phyloP scores from a whole-genome alignment of 2,888 invertebrate species.

The Xestia ashworthii region DNA sequence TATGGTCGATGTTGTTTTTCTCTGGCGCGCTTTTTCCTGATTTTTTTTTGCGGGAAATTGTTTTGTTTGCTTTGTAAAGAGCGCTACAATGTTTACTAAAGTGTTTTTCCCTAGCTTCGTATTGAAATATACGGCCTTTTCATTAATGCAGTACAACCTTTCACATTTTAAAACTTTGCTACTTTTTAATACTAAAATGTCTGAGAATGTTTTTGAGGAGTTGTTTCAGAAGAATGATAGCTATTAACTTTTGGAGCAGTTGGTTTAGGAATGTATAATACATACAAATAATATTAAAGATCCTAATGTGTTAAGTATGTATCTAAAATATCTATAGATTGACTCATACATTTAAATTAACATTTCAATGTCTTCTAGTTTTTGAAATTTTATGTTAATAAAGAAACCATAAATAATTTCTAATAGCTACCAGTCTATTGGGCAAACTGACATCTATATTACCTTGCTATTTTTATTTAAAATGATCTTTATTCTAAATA shows the following conservation, averaged over 20 bases:
- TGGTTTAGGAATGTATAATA: neutral
- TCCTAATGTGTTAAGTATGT: neutral
- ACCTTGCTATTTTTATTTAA: neutral
- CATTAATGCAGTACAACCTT: constrained; percentile 58
- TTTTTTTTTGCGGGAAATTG: constrained; percentile 85
- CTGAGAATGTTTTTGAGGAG: neutral
- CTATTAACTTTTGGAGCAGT: neutral
- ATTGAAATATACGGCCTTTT: constrained; percentile 70
- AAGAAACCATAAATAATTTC: neutral
- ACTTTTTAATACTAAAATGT: neutral
- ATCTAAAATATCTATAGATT: neutral
- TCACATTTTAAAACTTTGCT: constrained; percentile 32
- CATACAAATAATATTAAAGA: too few relatives aligned
- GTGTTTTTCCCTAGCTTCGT: constrained; percentile 78
- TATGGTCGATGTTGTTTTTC: constrained; percentile 89
- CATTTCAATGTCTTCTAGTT: neutral
- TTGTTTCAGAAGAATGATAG: neutral
- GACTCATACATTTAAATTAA: neutral
- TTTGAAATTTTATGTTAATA: neutral
- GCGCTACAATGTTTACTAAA: constrained; percentile 86
- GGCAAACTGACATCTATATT: neutral
- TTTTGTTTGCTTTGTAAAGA: constrained; percentile 89
- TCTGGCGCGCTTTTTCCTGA: constrained; percentile 88
- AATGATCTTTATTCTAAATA: neutral
- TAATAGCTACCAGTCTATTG: constrained; percentile 15